Evolutionary conservation across 1,140 invertebrate genomes (phyloP), one percentile per base, ranked within the genome.

Genomic region (Drosophila burlai): DNA sequence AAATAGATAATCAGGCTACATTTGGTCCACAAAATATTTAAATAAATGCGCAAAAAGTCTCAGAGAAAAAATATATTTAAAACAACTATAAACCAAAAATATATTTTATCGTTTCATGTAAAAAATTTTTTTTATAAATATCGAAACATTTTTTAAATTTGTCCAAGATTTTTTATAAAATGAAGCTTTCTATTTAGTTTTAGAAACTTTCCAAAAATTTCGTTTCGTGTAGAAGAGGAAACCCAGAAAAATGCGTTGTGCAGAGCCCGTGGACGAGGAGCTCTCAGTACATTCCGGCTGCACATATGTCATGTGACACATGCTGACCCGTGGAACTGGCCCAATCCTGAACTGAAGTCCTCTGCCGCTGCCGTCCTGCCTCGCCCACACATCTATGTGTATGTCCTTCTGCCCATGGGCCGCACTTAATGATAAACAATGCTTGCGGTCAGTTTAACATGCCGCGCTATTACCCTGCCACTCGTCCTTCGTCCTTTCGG

Each of bases 401-500:
- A 55, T 24, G 52, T 59, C 75, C 40, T 60, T 67, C 52, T 36
- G 45, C 43, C 43, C 46, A 45, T 60, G 47, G 62, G 62, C 50
- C 76, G 64, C 75, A 84, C 87, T 91, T 91, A 87, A 91, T 83
- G 87, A 87, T 91, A 91, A 91, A 91, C 87, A 91, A 91, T 91
- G 87, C 87, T 91, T 91, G 87, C 68, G 87, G 87, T 91, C 80
- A 87, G 87, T 87, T 91, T 87, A 91, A 91, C 87, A 91, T 83
- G 87, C 87, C 87, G 78, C 87, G 83, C 87, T 83, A 91, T 91
- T 83, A 81, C 86, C 86, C 84, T 78, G 79, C 68, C 80, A 83
- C 76, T 77, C 54, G 43, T 18, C 26, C 49, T 52, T 54, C 36
- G 38, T 58, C 55, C 55, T 21, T 38, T 18, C 10, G 16, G 16